Evolutionary conservation across 2,797 vertebrate genomes (phyloP), one percentile per base, ranked within the genome.

Genomic region (Adrianichthys oophorus): DNA sequence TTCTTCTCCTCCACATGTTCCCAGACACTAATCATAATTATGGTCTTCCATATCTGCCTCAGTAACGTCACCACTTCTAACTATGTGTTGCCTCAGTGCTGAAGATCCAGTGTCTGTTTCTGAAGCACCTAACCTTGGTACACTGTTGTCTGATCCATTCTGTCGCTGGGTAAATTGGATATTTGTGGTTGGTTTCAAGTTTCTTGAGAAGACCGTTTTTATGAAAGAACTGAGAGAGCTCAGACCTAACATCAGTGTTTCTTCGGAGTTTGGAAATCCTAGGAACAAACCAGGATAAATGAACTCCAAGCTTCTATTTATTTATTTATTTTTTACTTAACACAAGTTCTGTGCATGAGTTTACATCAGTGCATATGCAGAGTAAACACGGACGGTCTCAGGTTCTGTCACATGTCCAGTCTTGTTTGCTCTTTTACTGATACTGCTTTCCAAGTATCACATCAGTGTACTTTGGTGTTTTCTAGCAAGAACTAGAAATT

Each of bases 101-200:
- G 40, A 68, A 19, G 54, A 37, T 18, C 18, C 32, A 15, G 42
- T 48, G 40, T 74, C 72, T 70, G 79, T 59, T 24, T 54, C 45
- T 49, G n/a, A 68, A 41, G 62, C 52, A 58, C 60, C 68, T 60
- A 26, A 32, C 43, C 45, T 52, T 48, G 37, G 61, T 52, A 63
- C 1, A 1, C 16, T 73, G 65, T 71, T 66, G 75, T 78, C 68
- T 65, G 70, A 70, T 69, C 57, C 63, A 66, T 63, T 74, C 78
- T 80, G 81, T 86, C 85, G 79, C 85, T 58, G 76, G 81, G 84
- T 69, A 76, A 84, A 86, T 67, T 21, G 37, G 79, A 82, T 86
- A 88, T 87, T 83, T 79, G 65, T 63, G 80, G 79, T 63, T n/a
- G 64, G 85, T 60, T 79, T 88, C 65, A 46, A 15, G 53, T 87